Base-by-base conservation (phyloP, 2,888 invertebrate genomes). In the Venusia cambrica region DNA sequence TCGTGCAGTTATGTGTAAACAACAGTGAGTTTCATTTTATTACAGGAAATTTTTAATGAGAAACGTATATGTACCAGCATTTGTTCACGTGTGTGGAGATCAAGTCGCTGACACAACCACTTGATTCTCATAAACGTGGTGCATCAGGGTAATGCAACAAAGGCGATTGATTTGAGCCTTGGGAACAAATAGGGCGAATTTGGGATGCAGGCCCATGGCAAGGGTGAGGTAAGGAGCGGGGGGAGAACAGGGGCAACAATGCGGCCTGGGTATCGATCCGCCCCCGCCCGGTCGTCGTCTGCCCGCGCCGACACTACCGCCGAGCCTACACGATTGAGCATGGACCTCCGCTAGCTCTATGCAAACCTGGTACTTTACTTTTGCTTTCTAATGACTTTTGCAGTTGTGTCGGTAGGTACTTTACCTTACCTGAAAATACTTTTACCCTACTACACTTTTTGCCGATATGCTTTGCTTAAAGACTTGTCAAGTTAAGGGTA, bases 211-310 rank as follows among this genome's bases (percentile, higher is more conserved):
- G 70, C 57, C 49, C 59, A 45, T 67, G 62, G 65, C 65, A 59
- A 63, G 62, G 62, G 63, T 52, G 69, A 53, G 49, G 53, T 34
- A 48, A 62, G 61, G 59, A 45, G 54, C 54, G 55, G 58, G 61
- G 54, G 48, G 57, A 53, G 58, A 51, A 57, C 60, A 54, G 69
- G 66, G 78, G 75, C 68, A 84, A 85, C 84, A 84, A 84, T 84
- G 85, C 84, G 85, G 78, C 81, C 81, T 62, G 68, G 65, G 64
- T 83, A 84, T 84, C 81, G 83, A 84, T 84, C 83, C 74, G 66
- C 73, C 73, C 71, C 62, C 69, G 57, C 58, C 55, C 56, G n/a
- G 60, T 60, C 63, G 57, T 59, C 70, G 75, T 76, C 80, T 74
- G 66, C 71, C 57, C 64, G 31, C 32, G 15, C 12, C 74, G 25